These are phyloP conservation scores for Calosoma granatense DNA, from an alignment of 1,140 invertebrate species.

Conservation along the genomic window DNA sequence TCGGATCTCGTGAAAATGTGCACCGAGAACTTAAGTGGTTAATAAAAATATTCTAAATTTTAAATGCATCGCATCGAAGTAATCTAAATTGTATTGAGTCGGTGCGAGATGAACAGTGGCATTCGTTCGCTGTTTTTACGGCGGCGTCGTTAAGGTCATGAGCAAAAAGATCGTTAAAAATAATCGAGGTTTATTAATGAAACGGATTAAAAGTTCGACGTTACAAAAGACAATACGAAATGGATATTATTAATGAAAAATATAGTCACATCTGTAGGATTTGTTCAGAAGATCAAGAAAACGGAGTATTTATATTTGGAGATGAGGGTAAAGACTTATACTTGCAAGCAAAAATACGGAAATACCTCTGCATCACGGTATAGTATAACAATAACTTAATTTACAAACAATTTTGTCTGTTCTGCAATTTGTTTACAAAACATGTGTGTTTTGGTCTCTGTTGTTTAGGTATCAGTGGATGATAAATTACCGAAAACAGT, in stretches of 20 bases:
- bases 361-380: constrained; percentile 45
- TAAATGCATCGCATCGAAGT: constrained; percentile 21
- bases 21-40: background rate
- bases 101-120: constrained; percentile 28
- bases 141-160: constrained; percentile 7
- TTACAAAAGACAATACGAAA: background rate
- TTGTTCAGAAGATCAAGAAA: constrained; percentile 38
- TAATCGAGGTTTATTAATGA: constrained; percentile 8
- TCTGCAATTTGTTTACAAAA: constrained; percentile 13
- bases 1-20: background rate
- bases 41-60: background rate
- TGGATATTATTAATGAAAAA: constrained; percentile 15
- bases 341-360: constrained; percentile 43
- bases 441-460: constrained; percentile 8
- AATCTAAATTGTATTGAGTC: constrained; percentile 30
- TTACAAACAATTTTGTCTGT: constrained; percentile 12
- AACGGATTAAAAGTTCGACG: constrained; percentile 1
- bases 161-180: constrained; percentile 9
- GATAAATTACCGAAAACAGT: constrained; percentile 47
- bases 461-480: constrained; percentile 37
- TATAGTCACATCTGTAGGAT: constrained; percentile 34
- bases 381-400: constrained; percentile 18
- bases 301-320: constrained; percentile 39
- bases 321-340: constrained; percentile 40
- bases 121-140: constrained; percentile 23